Evolutionary conservation across 2,113 vertebrate genomes (phyloP).

Genomic region (Pelecanus crispus): DNA sequence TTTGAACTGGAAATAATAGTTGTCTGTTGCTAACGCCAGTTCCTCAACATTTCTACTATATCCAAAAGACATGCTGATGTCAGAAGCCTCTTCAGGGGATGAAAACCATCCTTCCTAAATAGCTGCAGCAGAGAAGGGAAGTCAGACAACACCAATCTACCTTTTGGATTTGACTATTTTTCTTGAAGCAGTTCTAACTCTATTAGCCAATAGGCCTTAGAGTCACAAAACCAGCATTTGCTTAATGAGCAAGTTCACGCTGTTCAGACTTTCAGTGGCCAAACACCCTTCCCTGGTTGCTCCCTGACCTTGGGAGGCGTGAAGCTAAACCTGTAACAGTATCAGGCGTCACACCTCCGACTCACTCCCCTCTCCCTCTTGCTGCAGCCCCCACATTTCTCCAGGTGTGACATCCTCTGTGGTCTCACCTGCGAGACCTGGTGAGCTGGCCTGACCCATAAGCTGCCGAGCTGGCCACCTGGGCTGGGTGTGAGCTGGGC

Average conservation of each 20-base stretch:
- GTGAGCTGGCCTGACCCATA: background rate
- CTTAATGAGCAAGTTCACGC: background rate
- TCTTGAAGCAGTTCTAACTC: background rate
- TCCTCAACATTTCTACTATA: background rate
- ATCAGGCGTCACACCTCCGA: background rate
- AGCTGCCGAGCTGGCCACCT: fast-evolving
- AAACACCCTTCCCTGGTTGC: background rate
- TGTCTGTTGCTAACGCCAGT: background rate
- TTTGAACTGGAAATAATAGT: background rate
- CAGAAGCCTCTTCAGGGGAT: background rate
- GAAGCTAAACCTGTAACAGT: background rate
- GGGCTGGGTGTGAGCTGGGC: background rate
- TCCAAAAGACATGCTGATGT: background rate
- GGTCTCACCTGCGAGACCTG: background rate
- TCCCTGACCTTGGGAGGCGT: background rate
- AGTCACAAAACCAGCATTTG: background rate
- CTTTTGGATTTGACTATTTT: background rate
- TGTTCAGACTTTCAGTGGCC: background rate
- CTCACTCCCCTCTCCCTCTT: background rate
- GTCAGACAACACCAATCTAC: background rate
- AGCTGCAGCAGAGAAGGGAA: background rate
- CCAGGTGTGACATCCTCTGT: background rate
- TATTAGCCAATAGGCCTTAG: background rate
- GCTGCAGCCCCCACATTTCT: background rate
- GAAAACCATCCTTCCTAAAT: background rate